Evolutionary conservation across 2,888 invertebrate genomes (phyloP), one percentile per base, ranked within the genome.

Genomic region (Oxytorus armatus): DNA sequence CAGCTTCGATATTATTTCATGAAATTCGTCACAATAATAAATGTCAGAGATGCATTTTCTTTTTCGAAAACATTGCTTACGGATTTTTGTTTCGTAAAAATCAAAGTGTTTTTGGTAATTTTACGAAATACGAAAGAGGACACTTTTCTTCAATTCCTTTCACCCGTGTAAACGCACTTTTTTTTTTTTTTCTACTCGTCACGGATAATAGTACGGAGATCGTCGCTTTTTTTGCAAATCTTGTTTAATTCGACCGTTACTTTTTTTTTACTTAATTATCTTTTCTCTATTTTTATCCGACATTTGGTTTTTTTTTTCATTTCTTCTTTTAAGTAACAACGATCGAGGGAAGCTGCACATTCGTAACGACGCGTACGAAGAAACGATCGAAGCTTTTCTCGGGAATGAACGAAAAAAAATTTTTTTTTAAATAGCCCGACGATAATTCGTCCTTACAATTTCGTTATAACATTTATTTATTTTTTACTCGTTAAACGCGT

Each of bases 381-480:
- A 57, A n/a, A 23, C 53, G 53, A 18, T n/a, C 5, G n/a, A 53
- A 25, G 25, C 49, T 0, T 29, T 5, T 29, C 29, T 29, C 29
- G 29, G 29, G 29, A 29, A 3, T 29, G 29, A 11, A 1, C 39
- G 39, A 39, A 39, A 39, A 39, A 39, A 39, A 39, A 29, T n/a
- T n/a, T n/a, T n/a, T n/a, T n/a, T n/a, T n/a, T n/a, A n/a, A 53
- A 25, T 53, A 5, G 14, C 53, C 25, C 53, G 53, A 53, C 53
- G 14, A 25, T 25, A 53, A 53, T 53, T 53, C 23, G 14, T 18
- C n/a, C 16, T 36, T 18, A 36, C 53, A 53, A 47, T 25, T 16
- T 16, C 10, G 57, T 53, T 25, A 65, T 57, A 70, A 77, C 77
- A 77, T 70, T 77, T 70, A 77, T 63, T 53, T 53, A 25, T 1